A percentile compares a stretch with the other conserved stretches of the same genome.
phyloP scores from a whole-genome alignment of 2,113 vertebrate genomes.

The Cettia cetti region DNA sequence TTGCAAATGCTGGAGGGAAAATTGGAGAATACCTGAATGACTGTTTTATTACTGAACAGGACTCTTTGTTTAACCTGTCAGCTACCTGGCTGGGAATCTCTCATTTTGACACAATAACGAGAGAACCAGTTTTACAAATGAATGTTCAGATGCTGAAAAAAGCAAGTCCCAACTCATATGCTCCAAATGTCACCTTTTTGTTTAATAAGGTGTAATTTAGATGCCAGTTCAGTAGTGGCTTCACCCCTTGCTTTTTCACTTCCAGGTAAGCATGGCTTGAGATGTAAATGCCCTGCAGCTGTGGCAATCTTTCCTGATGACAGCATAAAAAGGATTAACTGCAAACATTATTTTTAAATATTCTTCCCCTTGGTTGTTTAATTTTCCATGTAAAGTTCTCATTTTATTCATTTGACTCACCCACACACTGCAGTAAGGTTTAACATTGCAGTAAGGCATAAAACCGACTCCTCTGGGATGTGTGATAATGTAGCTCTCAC shows the following conservation, averaged over 20 bases:
- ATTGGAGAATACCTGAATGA: conserved; percentile 48
- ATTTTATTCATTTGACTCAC: background rate
- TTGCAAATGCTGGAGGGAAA: conserved; percentile 66
- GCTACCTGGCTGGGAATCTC: conserved; percentile 42
- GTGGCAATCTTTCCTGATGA: conserved; percentile 38
- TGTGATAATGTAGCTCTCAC: background rate
- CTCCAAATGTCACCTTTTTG: background rate
- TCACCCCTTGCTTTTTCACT: conserved; percentile 42
- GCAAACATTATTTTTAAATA: conserved; percentile 13
- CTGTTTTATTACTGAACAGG: conserved; percentile 56
- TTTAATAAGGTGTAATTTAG: conserved; percentile 45
- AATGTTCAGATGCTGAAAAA: conserved; percentile 24
- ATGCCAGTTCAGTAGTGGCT: conserved; percentile 21
- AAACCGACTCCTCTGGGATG: background rate
- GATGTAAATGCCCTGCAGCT: conserved; percentile 59
- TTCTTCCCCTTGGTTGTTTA: background rate
- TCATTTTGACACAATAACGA: conserved; percentile 63
- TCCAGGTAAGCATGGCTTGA: conserved; percentile 52
- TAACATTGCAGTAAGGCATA: background rate
- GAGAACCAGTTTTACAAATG: conserved; percentile 63
- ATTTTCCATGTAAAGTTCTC: background rate
- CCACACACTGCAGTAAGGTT: background rate
- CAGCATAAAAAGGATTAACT: conserved; percentile 42
- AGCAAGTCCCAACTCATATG: conserved; percentile 59
- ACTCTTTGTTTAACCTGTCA: conserved; percentile 70